Percentiles rank a stretch among this genome's conserved stretches.
Evolutionary conservation across 2,888 invertebrate genomes (phyloP).

Genomic region (Cloeon dipterum): DNA sequence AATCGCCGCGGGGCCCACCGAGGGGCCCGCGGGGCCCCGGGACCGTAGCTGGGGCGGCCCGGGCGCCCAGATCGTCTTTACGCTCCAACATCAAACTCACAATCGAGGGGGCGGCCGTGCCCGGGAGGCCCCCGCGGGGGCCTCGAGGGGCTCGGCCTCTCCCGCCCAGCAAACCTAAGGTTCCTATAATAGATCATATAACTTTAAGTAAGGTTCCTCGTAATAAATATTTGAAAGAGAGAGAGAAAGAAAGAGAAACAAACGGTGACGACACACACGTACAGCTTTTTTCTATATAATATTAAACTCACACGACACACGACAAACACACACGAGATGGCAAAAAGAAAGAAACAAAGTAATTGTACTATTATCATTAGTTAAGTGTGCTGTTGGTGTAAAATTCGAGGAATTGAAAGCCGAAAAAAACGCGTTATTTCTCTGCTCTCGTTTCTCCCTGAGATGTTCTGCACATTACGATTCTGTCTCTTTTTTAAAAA

Average conservation of each 20-base stretch:
- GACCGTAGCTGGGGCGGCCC: too few species aligned
- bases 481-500: too few species aligned
- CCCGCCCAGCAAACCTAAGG: conserved; percentile 17
- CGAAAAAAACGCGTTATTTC: not conserved
- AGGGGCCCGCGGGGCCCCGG: too few species aligned
- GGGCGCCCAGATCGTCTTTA: too few species aligned
- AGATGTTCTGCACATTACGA: too few species aligned
- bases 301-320: conserved; percentile 7
- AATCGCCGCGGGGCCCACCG: too few species aligned
- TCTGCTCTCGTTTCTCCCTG: too few species aligned
- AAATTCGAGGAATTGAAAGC: not conserved
- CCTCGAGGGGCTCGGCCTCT: conserved; percentile 5
- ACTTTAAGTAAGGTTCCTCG: conserved; percentile 19
- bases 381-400: conserved; percentile 10
- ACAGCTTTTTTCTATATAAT: conserved; percentile 12
- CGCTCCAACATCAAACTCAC: conserved; percentile 8
- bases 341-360: conserved; percentile 7
- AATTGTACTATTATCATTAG: conserved; percentile 10
- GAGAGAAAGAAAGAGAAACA: too few species aligned
- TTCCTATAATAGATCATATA: conserved; percentile 19
- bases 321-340: conserved; percentile 3
- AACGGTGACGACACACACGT: too few species aligned
- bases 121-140: conserved; percentile 5
- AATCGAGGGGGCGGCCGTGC: conserved; percentile 7
- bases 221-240: conserved; percentile 17